phyloP scores from a whole-genome alignment of 1,140 invertebrate species.

The Tenebrio molitor region DNA sequence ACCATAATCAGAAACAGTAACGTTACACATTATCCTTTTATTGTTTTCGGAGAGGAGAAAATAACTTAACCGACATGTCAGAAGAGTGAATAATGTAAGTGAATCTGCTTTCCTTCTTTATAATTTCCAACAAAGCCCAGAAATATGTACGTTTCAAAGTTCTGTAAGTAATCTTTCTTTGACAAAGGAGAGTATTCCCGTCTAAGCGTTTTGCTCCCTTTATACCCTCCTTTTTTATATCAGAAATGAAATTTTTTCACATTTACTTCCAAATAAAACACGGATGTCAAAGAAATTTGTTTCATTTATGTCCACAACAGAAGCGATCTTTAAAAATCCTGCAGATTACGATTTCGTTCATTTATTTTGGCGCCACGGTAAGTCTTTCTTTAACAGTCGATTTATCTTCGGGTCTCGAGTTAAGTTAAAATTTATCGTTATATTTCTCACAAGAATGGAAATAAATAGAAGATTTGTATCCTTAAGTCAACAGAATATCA shows the following conservation, averaged over 20 bases:
- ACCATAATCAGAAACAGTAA: no score
- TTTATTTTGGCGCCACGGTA: conserved; percentile 18
- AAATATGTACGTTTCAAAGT: conserved; percentile 33
- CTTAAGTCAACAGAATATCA: background rate
- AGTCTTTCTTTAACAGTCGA: conserved; percentile 8
- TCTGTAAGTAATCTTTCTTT: conserved; percentile 18
- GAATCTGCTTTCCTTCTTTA: conserved; percentile 15
- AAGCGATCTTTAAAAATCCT: conserved; percentile 2
- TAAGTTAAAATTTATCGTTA: conserved; percentile 2
- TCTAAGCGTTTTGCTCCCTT: conserved; percentile 8
- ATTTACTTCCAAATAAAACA: background rate
- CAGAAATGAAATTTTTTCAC: conserved; percentile 6
- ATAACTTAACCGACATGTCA: conserved; percentile 16
- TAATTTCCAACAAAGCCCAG: conserved; percentile 18
- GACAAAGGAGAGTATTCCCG: conserved; percentile 1
- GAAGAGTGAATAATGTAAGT: conserved; percentile 13
- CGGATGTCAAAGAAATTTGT: conserved; percentile 4
- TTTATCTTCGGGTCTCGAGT: conserved; percentile 2
- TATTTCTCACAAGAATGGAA: background rate
- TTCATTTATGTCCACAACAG: conserved; percentile 33
- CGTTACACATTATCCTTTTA: no score
- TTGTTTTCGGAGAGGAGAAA: no score
- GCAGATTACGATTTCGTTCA: background rate
- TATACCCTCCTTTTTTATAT: background rate
- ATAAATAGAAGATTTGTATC: conserved; percentile 27